Evolutionary conservation across 2,113 vertebrate genomes (phyloP).

Genomic region (Menidia beryllina): DNA sequence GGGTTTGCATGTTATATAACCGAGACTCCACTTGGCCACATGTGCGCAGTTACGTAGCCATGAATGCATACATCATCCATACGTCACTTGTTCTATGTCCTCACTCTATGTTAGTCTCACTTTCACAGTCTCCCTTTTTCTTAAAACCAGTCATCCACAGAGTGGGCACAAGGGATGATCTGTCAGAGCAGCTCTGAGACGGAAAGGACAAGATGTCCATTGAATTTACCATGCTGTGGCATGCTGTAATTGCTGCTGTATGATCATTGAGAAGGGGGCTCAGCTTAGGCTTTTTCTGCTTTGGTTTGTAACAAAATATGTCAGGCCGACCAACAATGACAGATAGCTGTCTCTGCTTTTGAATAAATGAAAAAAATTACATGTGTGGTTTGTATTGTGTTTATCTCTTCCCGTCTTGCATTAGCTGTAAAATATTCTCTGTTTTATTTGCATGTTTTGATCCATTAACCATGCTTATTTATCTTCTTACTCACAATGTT

Average conservation of each 20-base stretch:
- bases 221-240: slow-evolving; percentile 43
- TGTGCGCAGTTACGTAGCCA: slow-evolving; percentile 21
- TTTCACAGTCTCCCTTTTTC: slow-evolving; percentile 43
- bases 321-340: slow-evolving; percentile 9
- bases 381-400: neutral
- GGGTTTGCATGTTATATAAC: neutral
- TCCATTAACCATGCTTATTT: slow-evolving; percentile 1
- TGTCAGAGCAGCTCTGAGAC: slow-evolving; percentile 65
- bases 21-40: slow-evolving; percentile 1
- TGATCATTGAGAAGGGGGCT: slow-evolving; percentile 48
- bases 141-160: slow-evolving; percentile 50
- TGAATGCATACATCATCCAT: slow-evolving; percentile 9
- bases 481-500: slow-evolving; percentile 9
- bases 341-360: too few species aligned
- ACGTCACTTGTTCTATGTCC: slow-evolving; percentile 38
- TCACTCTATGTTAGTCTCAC: slow-evolving; percentile 20
- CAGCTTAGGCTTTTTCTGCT: slow-evolving; percentile 10
- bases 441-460: slow-evolving; percentile 3
- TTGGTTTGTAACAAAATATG: neutral
- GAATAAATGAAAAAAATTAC: too few species aligned
- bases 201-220: slow-evolving; percentile 56
- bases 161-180: slow-evolving; percentile 56
- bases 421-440: neutral
- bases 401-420: neutral
- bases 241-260: slow-evolving; percentile 55